These are phyloP conservation scores for Pheosia tremula DNA, from an alignment of 2,888 invertebrate species.

Conservation along the genomic window DNA sequence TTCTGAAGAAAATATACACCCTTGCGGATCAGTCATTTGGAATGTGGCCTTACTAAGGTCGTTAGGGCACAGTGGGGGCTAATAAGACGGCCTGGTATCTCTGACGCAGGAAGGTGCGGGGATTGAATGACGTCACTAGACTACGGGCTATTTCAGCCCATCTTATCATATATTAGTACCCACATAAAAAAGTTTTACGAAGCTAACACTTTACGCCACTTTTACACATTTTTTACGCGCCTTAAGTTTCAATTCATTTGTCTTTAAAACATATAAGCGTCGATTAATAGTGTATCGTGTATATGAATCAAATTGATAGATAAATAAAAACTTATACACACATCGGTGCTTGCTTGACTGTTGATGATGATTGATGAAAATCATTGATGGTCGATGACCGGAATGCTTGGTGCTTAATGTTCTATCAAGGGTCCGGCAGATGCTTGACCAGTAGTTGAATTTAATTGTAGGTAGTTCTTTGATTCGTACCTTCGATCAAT, in stretches of 20 bases:
- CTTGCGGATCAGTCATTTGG: neutral
- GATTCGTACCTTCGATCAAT: neutral
- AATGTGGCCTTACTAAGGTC: constrained; percentile 5
- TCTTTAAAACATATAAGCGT: too few species aligned
- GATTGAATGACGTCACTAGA: constrained; percentile 5
- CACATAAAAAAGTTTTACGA: neutral
- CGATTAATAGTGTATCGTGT: neutral
- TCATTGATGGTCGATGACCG: too few species aligned
- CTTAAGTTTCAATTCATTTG: too few species aligned
- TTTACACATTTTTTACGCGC: neutral
- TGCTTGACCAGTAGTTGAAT: too few species aligned
- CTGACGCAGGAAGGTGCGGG: constrained; percentile 5
- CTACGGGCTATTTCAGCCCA: constrained; percentile 1
- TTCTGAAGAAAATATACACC: neutral
- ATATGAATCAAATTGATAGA: neutral
- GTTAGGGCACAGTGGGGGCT: constrained; percentile 4
- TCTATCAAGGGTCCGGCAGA: too few species aligned
- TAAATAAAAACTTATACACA: too few species aligned
- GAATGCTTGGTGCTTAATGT: too few species aligned
- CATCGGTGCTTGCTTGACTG: too few species aligned
- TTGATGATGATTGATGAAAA: too few species aligned
- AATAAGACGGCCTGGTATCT: constrained; percentile 6
- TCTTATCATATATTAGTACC: constrained; percentile 6
- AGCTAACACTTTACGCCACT: neutral
- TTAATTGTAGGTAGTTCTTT: neutral